Conservation (phyloP, 1,140 invertebrate species). For the Mya arenaria region DNA sequence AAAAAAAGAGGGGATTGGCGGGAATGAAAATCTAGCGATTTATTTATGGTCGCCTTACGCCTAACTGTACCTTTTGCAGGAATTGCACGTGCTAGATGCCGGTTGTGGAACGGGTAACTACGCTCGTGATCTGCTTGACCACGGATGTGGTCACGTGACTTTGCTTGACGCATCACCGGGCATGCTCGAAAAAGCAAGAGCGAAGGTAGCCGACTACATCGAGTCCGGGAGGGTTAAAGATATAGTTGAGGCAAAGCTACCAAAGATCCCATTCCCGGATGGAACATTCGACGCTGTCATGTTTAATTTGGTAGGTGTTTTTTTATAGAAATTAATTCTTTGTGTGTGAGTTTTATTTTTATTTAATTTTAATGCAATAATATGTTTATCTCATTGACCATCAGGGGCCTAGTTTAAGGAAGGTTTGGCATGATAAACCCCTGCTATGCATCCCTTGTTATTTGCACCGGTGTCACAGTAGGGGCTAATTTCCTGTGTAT, state of each 20-base stretch:
- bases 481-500: too few relatives aligned
- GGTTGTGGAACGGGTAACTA: constrained; percentile 42
- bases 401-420: too few relatives aligned
- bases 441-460: too few relatives aligned
- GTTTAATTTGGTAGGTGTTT: constrained; percentile 44
- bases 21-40: too few relatives aligned
- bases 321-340: too few relatives aligned
- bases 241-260: constrained; percentile 21
- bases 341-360: too few relatives aligned
- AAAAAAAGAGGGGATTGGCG: too few relatives aligned
- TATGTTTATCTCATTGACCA: too few relatives aligned
- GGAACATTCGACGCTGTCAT: constrained; percentile 27
- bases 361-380: too few relatives aligned
- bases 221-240: constrained; percentile 7
- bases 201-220: constrained; percentile 24
- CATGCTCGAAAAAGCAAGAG: constrained; percentile 32
- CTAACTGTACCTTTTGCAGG: constrained; percentile 8
- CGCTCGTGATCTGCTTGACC: constrained; percentile 6
- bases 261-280: constrained; percentile 15
- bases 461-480: too few relatives aligned
- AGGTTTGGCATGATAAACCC: too few relatives aligned
- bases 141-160: constrained; percentile 30
- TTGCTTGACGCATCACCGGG: constrained; percentile 36
- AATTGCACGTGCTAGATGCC: constrained; percentile 31
- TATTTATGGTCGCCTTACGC: too few relatives aligned